A percentile compares a stretch with the other conserved stretches of the same genome.
Evolutionary conservation across 1,140 invertebrate genomes (phyloP).

Genomic region (Cydia strobilella): DNA sequence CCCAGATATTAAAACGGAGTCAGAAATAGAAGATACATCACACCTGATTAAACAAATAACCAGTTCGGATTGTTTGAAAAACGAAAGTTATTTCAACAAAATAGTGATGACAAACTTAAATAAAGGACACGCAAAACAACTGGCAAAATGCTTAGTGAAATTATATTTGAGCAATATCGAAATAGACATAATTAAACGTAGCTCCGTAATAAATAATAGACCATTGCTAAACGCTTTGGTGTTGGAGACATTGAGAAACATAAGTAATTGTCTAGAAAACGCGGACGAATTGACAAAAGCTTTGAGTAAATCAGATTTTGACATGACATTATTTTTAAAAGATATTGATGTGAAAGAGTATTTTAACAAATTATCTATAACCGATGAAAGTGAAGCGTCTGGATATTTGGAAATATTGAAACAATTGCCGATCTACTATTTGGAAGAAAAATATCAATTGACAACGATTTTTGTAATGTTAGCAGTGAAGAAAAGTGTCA

Average conservation of each 20-base stretch:
- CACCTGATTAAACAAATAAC: slow-evolving; percentile 57
- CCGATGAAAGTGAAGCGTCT: slow-evolving; percentile 45
- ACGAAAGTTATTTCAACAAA: slow-evolving; percentile 49
- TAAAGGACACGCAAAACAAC: slow-evolving; percentile 53
- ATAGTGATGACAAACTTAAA: slow-evolving; percentile 60
- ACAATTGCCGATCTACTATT: slow-evolving; percentile 58
- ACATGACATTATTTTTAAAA: slow-evolving; percentile 52
- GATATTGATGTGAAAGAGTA: slow-evolving; percentile 50
- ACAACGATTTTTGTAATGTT: slow-evolving; percentile 61
- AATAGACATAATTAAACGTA: slow-evolving; percentile 45
- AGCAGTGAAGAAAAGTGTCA: slow-evolving; percentile 58
- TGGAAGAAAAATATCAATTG: slow-evolving; percentile 67
- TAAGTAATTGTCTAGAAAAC: slow-evolving; percentile 59
- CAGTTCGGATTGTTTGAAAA: slow-evolving; percentile 38
- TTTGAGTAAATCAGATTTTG: slow-evolving; percentile 57
- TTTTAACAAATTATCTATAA: slow-evolving; percentile 49
- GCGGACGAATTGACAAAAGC: slow-evolving; percentile 51
- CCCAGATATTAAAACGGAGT: slow-evolving; percentile 38
- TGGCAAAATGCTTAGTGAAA: slow-evolving; percentile 61
- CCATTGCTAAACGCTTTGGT: slow-evolving; percentile 52
- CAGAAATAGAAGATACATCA: slow-evolving; percentile 46
- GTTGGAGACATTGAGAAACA: slow-evolving; percentile 55
- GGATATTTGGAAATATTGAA: slow-evolving; percentile 56
- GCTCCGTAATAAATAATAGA: slow-evolving; percentile 52
- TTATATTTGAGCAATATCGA: slow-evolving; percentile 43